Base-by-base conservation (phyloP, 2,888 invertebrate genomes). In the Scaptomyza parva region DNA sequence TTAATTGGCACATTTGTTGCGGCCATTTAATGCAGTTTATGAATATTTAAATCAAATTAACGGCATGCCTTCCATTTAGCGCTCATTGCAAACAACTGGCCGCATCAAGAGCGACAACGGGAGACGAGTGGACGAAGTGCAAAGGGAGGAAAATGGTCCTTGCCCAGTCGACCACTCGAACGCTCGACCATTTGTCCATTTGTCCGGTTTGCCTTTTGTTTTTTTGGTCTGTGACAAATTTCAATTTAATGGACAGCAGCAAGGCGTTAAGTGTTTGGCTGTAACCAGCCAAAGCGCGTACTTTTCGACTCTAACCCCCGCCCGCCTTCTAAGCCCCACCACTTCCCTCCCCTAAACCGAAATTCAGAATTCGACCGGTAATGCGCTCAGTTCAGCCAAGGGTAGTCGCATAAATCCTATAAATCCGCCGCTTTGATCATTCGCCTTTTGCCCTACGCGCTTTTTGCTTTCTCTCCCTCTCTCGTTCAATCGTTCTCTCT, bases 41-140 rank as follows among this genome's bases (percentile, higher is more conserved):
- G 82, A 88, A 83, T 83, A 86, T 83, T 83, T 88, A 83, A 88
- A 88, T 88, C 86, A 82, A 83, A 88, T 83, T 83, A 83, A 87
- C 79, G 68, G 62, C 51, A 50, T 75, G 71, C 68, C 70, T 71
- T 70, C 70, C 75, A 69, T 70, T 87, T 82, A 87, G 68, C 78
- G 75, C 70, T 57, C 43, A 57, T 43, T 63, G 40, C 67, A 63
- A 70, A 78, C 72, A 76, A 58, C 50, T 51, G 35, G 11, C 37
- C 14, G 18, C 2, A 7, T 3, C 7, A 0, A 2, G 12, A 0
- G 37, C 2, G 3, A 1, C 3, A 7, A 1, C 9, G 12, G 5
- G 5, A 9, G n/a, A 12, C 14, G 14, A 35, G 33, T 24, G 24
- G 24, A 24, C 5, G n/a, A 24, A n/a, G 33, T 33, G 33, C n/a